These are phyloP conservation scores for Onychomys torridus DNA, from an alignment of 2,797 vertebrate genomes.

Conservation along the genomic window DNA sequence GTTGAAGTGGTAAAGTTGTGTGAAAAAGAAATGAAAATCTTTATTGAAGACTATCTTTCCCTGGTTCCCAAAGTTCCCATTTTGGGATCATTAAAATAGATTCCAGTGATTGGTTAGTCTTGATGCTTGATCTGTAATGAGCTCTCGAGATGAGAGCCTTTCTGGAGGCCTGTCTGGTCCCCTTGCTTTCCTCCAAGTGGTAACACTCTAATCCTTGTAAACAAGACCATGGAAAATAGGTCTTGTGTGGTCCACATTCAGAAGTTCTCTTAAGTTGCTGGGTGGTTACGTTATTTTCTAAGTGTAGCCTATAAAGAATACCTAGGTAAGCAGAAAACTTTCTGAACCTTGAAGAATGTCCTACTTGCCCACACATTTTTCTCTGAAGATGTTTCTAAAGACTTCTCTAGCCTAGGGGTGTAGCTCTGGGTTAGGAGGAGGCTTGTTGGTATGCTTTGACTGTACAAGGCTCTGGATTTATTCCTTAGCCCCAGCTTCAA, in stretches of 20 bases:
- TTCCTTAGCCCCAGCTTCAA: not conserved
- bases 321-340: conserved; percentile 11
- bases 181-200: conserved; percentile 16
- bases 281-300: conserved; percentile 40
- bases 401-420: not conserved
- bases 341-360: conserved; percentile 38
- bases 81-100: conserved; percentile 26
- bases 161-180: not conserved
- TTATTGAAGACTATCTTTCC: not conserved
- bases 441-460: not conserved
- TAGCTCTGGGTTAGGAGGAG: not conserved
- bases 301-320: conserved; percentile 28
- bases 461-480: not conserved
- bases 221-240: not conserved
- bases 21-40: conserved; percentile 31
- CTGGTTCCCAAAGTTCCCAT: not conserved
- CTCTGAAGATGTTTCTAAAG: conserved; percentile 47
- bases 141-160: not conserved
- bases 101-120: not conserved
- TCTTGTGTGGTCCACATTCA: not conserved
- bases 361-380: conserved; percentile 30
- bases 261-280: conserved; percentile 20
- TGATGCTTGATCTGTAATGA: not conserved
- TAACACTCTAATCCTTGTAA: not conserved
- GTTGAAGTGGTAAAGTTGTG: conserved; percentile 2